A percentile compares a stretch with the other conserved stretches of the same genome.
These are phyloP conservation scores for Anabas testudineus DNA, from an alignment of 2,797 vertebrate species.

Conservation along the genomic window DNA sequence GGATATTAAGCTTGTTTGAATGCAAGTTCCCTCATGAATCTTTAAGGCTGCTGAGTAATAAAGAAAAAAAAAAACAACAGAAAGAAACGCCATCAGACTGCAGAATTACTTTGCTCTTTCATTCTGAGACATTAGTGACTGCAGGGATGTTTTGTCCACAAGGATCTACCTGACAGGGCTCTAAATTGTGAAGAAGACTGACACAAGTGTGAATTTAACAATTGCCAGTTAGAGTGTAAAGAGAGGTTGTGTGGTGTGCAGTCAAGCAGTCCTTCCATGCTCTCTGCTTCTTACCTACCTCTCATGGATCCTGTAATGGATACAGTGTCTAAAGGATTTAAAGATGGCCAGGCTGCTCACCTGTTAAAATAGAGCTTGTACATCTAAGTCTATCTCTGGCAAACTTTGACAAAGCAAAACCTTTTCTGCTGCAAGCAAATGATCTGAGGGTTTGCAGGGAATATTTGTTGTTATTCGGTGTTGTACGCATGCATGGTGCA, in stretches of 20 bases:
- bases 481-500: not conserved
- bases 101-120: conserved; percentile 57
- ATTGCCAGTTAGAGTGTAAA: conserved; percentile 70
- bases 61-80: conserved; percentile 15
- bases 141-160: conserved; percentile 49
- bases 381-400: conserved; percentile 32
- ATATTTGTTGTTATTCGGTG: conserved; percentile 27
- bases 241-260: conserved; percentile 69
- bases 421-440: conserved; percentile 35
- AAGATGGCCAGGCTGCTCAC: conserved; percentile 62
- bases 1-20: conserved; percentile 73
- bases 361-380: conserved; percentile 67
- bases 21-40: conserved; percentile 68
- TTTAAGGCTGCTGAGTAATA: conserved; percentile 61
- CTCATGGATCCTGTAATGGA: conserved; percentile 77
- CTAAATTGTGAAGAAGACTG: conserved; percentile 71
- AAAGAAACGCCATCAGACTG: conserved; percentile 33
- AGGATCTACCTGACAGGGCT: conserved; percentile 68
- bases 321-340: conserved; percentile 72
- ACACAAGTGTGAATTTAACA: conserved; percentile 77
- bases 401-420: conserved; percentile 50
- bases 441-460: not conserved
- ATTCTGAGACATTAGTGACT: conserved; percentile 38
- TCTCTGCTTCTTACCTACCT: conserved; percentile 68
- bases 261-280: conserved; percentile 64